phyloP scores from a whole-genome alignment of 1,140 invertebrate genomes.

The Rhynchophorus ferrugineus region DNA sequence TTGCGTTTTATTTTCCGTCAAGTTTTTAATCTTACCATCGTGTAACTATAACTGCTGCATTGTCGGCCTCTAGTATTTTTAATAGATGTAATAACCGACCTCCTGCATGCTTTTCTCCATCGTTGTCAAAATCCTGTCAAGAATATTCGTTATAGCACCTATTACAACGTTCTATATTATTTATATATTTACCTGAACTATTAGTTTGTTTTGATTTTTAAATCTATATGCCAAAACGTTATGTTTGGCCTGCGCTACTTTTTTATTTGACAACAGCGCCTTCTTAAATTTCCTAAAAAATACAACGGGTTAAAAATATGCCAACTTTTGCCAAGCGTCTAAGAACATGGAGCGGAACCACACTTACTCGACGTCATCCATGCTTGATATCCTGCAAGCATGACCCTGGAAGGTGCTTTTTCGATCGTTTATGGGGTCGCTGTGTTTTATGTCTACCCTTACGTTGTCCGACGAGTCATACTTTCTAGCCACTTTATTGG shows the following conservation, averaged over 20 bases:
- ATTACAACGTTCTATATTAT: too few relatives aligned
- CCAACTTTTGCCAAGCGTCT: constrained; percentile 11
- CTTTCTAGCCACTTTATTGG: too few relatives aligned
- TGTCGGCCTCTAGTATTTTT: constrained; percentile 63
- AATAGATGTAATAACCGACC: constrained; percentile 70
- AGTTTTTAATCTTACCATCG: constrained; percentile 54
- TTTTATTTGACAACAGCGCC: constrained; percentile 63
- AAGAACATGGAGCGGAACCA: background rate
- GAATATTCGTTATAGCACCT: too few relatives aligned
- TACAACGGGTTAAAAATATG: too few relatives aligned
- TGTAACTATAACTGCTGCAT: constrained; percentile 72
- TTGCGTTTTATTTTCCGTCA: too few relatives aligned
- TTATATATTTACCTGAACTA: too few relatives aligned
- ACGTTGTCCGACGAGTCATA: too few relatives aligned
- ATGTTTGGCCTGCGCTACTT: constrained; percentile 72
- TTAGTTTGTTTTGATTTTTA: constrained; percentile 6
- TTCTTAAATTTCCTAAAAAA: constrained; percentile 52
- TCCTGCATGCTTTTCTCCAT: constrained; percentile 78
- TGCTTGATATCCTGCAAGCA: constrained; percentile 53
- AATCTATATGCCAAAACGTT: constrained; percentile 75
- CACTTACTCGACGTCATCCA: constrained; percentile 55
- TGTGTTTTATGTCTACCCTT: constrained; percentile 47
- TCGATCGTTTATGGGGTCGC: constrained; percentile 63
- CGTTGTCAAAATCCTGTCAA: constrained; percentile 72
- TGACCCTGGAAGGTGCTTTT: constrained; percentile 80